These are phyloP conservation scores for Alosa alosa DNA, from an alignment of 2,113 vertebrate species.

Conservation along the genomic window DNA sequence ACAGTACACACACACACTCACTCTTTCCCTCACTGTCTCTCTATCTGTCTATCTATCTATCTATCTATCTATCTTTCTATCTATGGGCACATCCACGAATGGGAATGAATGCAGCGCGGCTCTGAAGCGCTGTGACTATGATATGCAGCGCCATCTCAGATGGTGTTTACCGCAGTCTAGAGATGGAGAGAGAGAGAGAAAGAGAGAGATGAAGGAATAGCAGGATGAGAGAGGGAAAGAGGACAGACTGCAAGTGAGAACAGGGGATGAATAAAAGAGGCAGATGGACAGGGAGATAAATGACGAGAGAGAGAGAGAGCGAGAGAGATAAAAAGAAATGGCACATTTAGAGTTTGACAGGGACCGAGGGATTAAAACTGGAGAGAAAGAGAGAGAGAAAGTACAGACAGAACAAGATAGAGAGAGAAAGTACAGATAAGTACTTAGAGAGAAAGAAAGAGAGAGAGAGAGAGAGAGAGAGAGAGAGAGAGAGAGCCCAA, in stretches of 20 bases:
- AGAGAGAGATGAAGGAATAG: neutral
- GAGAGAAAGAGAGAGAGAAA: neutral
- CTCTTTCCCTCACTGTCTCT: too few relatives aligned
- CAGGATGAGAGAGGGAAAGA: too few relatives aligned
- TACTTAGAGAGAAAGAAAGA: neutral
- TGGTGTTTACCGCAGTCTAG: slow-evolving; percentile 40
- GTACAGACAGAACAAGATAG: neutral
- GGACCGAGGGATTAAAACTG: neutral
- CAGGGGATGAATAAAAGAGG: neutral
- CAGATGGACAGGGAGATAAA: neutral
- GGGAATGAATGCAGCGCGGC: neutral
- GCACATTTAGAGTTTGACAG: neutral
- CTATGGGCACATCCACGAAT: neutral
- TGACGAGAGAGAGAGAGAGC: neutral
- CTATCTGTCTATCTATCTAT: too few relatives aligned
- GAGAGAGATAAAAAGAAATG: neutral
- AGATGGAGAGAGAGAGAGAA: slow-evolving; percentile 34
- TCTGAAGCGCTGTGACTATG: too few relatives aligned
- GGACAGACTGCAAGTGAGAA: neutral
- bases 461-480: neutral
- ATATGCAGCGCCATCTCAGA: slow-evolving; percentile 38
- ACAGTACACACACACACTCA: too few relatives aligned
- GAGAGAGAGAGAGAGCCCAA: neutral
- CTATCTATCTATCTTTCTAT: neutral
- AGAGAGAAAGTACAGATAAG: neutral